Percentiles rank a stretch among this genome's conserved stretches.
These are phyloP conservation scores for Cataglyphis cursor DNA, from an alignment of 2,888 invertebrate species.

Conservation along the genomic window DNA sequence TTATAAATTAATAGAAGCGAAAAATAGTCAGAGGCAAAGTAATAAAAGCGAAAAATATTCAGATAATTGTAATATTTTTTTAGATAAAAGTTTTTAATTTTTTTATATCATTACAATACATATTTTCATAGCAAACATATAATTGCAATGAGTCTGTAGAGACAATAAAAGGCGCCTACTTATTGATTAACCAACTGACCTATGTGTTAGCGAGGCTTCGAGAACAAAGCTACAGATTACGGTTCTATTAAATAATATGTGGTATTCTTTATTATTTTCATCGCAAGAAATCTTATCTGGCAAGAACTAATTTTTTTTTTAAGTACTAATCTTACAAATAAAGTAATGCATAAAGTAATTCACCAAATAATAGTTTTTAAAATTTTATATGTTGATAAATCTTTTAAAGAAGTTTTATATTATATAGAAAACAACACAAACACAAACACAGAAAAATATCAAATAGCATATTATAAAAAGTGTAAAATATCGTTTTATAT, in stretches of 20 bases:
- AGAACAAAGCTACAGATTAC: background rate
- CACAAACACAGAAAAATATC: background rate
- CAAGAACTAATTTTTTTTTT: background rate
- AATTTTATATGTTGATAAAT: background rate
- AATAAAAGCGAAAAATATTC: background rate
- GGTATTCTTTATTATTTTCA: background rate
- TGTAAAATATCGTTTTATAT: background rate
- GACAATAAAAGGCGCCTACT: slow-evolving; percentile 32
- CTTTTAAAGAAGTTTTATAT: background rate
- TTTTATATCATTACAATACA: background rate
- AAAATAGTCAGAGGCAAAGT: background rate
- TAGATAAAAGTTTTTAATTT: background rate
- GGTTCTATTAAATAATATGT: background rate
- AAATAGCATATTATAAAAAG: background rate
- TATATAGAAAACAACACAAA: background rate
- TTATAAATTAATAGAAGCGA: background rate
- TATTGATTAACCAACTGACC: slow-evolving; percentile 34
- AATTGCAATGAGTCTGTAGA: background rate
- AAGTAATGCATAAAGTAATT: background rate
- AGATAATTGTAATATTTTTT: background rate
- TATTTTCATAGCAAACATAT: background rate
- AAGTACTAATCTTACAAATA: background rate
- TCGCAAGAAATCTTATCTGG: background rate
- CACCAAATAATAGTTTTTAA: background rate
- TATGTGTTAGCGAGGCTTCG: slow-evolving; percentile 33